phyloP scores from a whole-genome alignment of 2,888 invertebrate genomes.

The Mesochorus sp. region DNA sequence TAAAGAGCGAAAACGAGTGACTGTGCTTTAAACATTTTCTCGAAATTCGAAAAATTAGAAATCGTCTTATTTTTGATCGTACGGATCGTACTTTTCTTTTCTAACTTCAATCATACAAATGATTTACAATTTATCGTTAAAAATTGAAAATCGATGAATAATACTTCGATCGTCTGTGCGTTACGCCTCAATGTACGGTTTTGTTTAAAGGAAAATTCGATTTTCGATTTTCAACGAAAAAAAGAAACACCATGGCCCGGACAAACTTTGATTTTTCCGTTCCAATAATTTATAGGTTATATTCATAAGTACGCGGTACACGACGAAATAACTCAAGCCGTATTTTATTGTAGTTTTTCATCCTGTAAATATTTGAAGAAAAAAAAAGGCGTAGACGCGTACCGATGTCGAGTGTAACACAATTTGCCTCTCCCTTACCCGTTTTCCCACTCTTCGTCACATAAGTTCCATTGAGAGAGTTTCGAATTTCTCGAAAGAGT shows the following conservation, averaged over 20 bases:
- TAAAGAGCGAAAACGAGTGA: constrained; percentile 39
- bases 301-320: constrained; percentile 53
- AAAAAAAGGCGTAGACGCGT: constrained; percentile 45
- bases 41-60: constrained; percentile 9
- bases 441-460: constrained; percentile 8
- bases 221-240: constrained; percentile 42
- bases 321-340: constrained; percentile 55
- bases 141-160: constrained; percentile 6
- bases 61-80: constrained; percentile 39
- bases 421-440: constrained; percentile 43
- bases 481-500: constrained; percentile 16
- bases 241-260: constrained; percentile 53
- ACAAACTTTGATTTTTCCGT: constrained; percentile 51
- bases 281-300: constrained; percentile 50
- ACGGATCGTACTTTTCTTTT: constrained; percentile 28
- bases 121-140: constrained; percentile 14
- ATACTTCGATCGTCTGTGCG: constrained; percentile 1
- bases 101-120: constrained; percentile 18
- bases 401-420: constrained; percentile 56
- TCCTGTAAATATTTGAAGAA: constrained; percentile 60
- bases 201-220: constrained; percentile 13
- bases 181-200: constrained; percentile 1
- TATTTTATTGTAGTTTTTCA: constrained; percentile 64
- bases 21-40: constrained; percentile 45
- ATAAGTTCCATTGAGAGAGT: constrained; percentile 21